These are phyloP conservation scores for Margaritifera margaritifera DNA, from an alignment of 2,888 invertebrate genomes.

Conservation along the genomic window DNA sequence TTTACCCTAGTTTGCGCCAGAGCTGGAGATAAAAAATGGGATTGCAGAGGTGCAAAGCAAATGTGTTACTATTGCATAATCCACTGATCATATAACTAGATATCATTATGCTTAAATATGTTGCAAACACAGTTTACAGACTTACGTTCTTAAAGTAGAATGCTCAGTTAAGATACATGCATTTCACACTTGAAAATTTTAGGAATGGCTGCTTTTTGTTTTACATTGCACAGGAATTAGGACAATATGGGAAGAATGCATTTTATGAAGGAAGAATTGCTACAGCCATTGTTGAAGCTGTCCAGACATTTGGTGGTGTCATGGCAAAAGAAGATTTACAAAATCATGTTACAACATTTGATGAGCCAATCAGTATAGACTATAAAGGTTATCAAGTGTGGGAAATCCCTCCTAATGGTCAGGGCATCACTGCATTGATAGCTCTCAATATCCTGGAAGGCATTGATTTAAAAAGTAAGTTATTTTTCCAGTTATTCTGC, in stretches of 20 bases:
- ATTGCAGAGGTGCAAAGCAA: no score
- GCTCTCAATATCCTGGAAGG: constrained; percentile 71
- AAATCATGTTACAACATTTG: constrained; percentile 55
- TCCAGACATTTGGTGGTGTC: constrained; percentile 63
- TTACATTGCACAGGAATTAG: constrained; percentile 49
- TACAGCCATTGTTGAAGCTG: constrained; percentile 59
- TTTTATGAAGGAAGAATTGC: constrained; percentile 69
- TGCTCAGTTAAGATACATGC: background rate
- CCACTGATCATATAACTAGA: no score
- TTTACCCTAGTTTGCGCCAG: no score
- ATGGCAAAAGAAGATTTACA: constrained; percentile 66
- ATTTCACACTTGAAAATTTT: background rate
- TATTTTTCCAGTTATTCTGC: background rate
- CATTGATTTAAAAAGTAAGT: constrained; percentile 65
- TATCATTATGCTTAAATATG: no score
- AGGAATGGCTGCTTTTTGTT: background rate
- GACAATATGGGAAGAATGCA: constrained; percentile 55
- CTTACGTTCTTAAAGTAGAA: no score
- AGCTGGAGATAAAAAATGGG: no score
- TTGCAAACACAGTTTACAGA: no score
- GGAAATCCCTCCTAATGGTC: constrained; percentile 73
- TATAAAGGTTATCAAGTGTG: constrained; percentile 67
- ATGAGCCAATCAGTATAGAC: constrained; percentile 62
- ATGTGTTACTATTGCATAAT: no score
- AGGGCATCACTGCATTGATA: constrained; percentile 71